These are phyloP conservation scores for Pandion haliaetus DNA, from an alignment of 2,113 vertebrate species.

Conservation along the genomic window DNA sequence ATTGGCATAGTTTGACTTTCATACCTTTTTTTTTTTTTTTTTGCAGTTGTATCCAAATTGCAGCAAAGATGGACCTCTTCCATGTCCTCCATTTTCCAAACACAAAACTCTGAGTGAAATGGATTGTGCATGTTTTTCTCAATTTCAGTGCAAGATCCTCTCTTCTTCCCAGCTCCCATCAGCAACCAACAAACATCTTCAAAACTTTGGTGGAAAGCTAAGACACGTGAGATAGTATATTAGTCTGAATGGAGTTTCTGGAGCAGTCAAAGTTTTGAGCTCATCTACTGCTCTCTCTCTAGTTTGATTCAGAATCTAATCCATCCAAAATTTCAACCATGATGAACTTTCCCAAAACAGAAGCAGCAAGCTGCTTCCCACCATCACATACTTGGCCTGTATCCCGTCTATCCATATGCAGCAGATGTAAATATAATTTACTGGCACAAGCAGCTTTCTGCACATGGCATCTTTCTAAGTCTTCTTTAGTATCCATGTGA, in stretches of 20 bases:
- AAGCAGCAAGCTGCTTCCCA: constrained; percentile 81
- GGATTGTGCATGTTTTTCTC: neutral
- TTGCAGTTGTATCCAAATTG: neutral
- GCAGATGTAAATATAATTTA: constrained; percentile 80
- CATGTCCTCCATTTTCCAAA: neutral
- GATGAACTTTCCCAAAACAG: constrained; percentile 80
- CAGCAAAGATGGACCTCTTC: neutral
- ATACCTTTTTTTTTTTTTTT: neutral
- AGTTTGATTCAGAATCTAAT: constrained; percentile 73
- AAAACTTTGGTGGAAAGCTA: neutral
- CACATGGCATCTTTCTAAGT: constrained; percentile 74
- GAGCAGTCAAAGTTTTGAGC: constrained; percentile 67
- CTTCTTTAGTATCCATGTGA: constrained; percentile 70
- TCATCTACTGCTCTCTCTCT: constrained; percentile 55
- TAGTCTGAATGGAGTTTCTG: constrained; percentile 64
- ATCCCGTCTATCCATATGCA: constrained; percentile 78
- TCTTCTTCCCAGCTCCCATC: neutral
- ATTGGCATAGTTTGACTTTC: neutral
- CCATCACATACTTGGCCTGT: constrained; percentile 74
- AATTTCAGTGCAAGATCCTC: neutral
- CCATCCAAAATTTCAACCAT: constrained; percentile 73
- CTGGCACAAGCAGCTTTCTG: constrained; percentile 67
- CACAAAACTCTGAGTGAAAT: accelerated
- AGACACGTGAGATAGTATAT: neutral
- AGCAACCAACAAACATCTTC: neutral